phyloP scores from a whole-genome alignment of 30 jellyfish, hydroid and myxozoan species.

The Calvadosia cruxmelitensis region DNA sequence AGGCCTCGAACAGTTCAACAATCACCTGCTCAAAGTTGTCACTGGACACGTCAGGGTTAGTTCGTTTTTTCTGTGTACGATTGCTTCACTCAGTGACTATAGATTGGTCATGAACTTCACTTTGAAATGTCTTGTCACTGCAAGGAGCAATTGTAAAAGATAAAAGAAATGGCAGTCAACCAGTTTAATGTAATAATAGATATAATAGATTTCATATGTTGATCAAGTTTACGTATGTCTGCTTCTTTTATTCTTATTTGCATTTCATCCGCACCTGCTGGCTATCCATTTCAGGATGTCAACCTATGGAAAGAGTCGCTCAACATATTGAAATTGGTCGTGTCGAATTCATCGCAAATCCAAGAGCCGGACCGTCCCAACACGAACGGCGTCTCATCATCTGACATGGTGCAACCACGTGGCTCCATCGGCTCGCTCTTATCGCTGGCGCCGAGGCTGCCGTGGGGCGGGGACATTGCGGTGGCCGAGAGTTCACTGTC shows the following conservation, averaged over 20 bases:
- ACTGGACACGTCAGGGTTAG: conserved; percentile 96
- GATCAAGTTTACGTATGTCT: too few relatives aligned
- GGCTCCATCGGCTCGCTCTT: conserved; percentile 89
- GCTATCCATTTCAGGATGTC: conserved; percentile 68
- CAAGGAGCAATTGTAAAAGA: too few relatives aligned
- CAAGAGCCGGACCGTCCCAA: conserved; percentile 48
- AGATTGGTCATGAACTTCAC: too few relatives aligned
- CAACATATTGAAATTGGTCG: conserved; percentile 84
- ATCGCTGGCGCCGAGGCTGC: conserved; percentile 72
- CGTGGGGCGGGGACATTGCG: conserved; percentile 84
- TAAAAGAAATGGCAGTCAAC: too few relatives aligned
- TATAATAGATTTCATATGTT: too few relatives aligned
- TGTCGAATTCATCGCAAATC: conserved; percentile 93
- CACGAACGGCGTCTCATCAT: conserved; percentile 43
- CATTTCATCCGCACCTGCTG: too few relatives aligned
- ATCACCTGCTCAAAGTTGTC: conserved; percentile 69
- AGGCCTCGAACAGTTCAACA: conserved; percentile 88
- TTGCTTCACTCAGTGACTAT: too few relatives aligned
- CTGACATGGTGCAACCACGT: conserved; percentile 77
- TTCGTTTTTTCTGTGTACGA: too few relatives aligned
- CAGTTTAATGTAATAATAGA: too few relatives aligned
- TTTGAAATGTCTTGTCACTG: too few relatives aligned
- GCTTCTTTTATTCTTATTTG: too few relatives aligned
- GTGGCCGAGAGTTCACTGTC: conserved; percentile 83
- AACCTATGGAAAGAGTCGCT: conserved; percentile 92